Evolutionary conservation across 2,888 invertebrate genomes (phyloP).

Genomic region (Anoncus sp.): DNA sequence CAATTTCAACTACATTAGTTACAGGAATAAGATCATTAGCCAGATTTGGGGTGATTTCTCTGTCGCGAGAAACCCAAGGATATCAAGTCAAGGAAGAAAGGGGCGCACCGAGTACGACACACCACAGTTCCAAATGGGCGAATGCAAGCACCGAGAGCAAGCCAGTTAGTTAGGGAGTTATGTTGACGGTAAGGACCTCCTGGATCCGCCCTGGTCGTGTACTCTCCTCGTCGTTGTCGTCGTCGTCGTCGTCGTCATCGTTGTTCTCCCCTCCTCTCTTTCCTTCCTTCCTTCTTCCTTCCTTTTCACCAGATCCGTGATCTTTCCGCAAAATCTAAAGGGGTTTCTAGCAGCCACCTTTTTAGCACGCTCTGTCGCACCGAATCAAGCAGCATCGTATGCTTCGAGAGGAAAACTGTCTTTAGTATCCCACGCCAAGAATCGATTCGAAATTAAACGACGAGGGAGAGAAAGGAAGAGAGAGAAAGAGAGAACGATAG

Average conservation of each 20-base stretch:
- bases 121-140: slow-evolving; percentile 29
- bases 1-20: slow-evolving; percentile 11
- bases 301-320: slow-evolving; percentile 36
- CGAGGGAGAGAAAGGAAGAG: slow-evolving; percentile 3
- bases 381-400: slow-evolving; percentile 28
- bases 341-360: slow-evolving; percentile 58
- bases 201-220: slow-evolving; percentile 80
- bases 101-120: slow-evolving; percentile 29
- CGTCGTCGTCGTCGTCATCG: slow-evolving; percentile 64
- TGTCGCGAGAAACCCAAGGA: slow-evolving; percentile 23
- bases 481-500: background rate
- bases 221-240: slow-evolving; percentile 71
- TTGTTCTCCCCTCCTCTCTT: slow-evolving; percentile 56
- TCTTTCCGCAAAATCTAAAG: slow-evolving; percentile 48
- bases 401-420: slow-evolving; percentile 1
- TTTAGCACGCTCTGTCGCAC: slow-evolving; percentile 47
- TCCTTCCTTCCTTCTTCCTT: slow-evolving; percentile 60
- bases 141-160: slow-evolving; percentile 3
- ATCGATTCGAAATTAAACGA: slow-evolving; percentile 42
- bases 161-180: slow-evolving; percentile 75
- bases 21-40: slow-evolving; percentile 45
- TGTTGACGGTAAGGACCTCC: slow-evolving; percentile 75
- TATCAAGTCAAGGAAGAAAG: slow-evolving; percentile 21
- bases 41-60: slow-evolving; percentile 28
- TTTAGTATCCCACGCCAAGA: slow-evolving; percentile 22